A percentile compares a stretch with the other conserved stretches of the same genome.
Evolutionary conservation across 2,113 vertebrate genomes (phyloP).

Genomic region (Barnardius zonarius): DNA sequence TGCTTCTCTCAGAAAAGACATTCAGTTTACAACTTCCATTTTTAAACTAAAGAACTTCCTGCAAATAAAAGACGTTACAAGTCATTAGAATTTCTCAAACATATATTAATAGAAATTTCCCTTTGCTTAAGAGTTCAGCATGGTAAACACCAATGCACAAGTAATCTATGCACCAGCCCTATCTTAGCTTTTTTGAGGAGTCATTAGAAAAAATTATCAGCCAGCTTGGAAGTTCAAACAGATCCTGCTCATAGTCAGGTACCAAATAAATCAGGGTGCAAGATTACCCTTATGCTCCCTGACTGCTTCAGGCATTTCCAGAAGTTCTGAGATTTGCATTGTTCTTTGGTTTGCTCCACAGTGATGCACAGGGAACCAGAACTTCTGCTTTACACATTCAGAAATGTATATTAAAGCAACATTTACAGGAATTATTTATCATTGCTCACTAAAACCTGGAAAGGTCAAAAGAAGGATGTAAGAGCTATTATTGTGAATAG

Average conservation of each 20-base stretch:
- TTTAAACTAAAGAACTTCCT: neutral
- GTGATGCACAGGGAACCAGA: neutral
- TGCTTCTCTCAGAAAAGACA: neutral
- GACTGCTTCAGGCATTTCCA: neutral
- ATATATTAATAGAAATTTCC: neutral
- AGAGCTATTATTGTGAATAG: neutral
- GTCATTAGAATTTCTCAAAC: neutral
- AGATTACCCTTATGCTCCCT: neutral
- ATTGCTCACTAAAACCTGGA: slow-evolving; percentile 12
- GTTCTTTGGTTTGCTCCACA: neutral
- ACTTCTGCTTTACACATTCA: slow-evolving; percentile 49
- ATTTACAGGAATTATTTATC: slow-evolving; percentile 45
- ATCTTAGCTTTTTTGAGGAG: neutral
- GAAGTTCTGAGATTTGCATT: neutral
- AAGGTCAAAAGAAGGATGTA: neutral
- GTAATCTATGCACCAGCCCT: neutral
- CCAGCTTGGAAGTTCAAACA: neutral
- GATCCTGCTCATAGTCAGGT: neutral
- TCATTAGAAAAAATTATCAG: neutral
- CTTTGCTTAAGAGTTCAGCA: neutral
- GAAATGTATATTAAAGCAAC: slow-evolving; percentile 31
- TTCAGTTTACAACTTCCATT: neutral
- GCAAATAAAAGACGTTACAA: neutral
- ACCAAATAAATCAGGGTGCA: neutral
- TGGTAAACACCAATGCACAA: neutral